These are phyloP conservation scores for Carlito syrichta DNA, from an alignment of 2,113 vertebrate genomes.

Conservation along the genomic window DNA sequence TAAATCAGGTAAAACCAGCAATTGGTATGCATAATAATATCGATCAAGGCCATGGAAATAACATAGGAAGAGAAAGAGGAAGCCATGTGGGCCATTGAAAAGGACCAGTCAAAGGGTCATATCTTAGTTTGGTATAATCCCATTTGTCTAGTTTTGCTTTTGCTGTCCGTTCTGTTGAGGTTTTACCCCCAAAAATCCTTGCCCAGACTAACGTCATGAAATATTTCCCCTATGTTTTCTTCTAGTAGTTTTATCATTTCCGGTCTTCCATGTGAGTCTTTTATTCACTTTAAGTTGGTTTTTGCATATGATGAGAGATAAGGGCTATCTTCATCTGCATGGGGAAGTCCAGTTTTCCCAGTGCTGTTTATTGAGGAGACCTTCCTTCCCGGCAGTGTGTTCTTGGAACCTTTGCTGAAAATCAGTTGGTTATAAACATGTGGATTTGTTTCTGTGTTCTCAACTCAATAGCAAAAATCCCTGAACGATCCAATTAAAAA, in stretches of 20 bases:
- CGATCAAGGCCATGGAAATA: neutral
- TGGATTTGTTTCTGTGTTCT: neutral
- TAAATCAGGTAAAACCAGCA: neutral
- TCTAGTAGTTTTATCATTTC: neutral
- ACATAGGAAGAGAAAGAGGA: neutral
- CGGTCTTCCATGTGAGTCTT: neutral
- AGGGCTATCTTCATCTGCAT: neutral
- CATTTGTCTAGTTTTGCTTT: neutral
- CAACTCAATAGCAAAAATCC: neutral
- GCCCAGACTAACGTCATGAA: neutral
- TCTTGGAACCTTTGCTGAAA: neutral
- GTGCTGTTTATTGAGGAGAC: neutral
- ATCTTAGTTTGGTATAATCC: neutral
- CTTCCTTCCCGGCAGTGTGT: neutral
- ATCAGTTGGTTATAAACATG: neutral
- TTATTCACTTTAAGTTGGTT: neutral
- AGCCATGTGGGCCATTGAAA: neutral
- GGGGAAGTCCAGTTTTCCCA: neutral
- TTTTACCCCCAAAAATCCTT: neutral
- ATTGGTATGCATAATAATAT: neutral
- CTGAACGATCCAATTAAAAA: neutral
- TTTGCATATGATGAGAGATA: neutral
- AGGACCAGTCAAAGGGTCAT: neutral
- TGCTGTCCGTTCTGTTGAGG: neutral
- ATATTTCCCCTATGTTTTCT: neutral